Base-by-base conservation (phyloP, 2,888 invertebrate species). In the Idaea aversata region DNA sequence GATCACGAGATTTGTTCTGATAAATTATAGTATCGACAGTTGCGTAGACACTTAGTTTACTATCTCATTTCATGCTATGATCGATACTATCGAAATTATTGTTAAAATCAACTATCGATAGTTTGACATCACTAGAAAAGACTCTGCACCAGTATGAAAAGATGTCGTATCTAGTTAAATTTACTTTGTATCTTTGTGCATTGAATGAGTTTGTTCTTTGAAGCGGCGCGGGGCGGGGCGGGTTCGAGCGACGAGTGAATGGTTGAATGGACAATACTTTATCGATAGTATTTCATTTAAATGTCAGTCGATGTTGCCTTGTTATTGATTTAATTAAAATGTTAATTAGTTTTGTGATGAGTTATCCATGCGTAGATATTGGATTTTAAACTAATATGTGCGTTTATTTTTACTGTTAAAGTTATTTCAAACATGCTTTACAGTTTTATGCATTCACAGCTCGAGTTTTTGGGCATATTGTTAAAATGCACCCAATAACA, bases 111-210 rank as follows among this genome's bases (percentile, higher is more conserved):
- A 67, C 70, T 70, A 62, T 6, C 61, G 60, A 60, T 62, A 69
- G 64, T 66, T 66, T 47, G 47, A 47, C 47, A 47, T 10, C 47
- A 47, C 47, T 47, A 47, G 4, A 0, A 47, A 47, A 47, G 47
- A 10, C 10, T 7, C 3, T 13, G 7, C 47, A 10, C 47, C 47
- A 10, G 47, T 47, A 4, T 47, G 47, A 47, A 47, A 47, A 47
- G 47, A 47, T 68, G 68, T 38, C 67, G 59, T 63, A 65, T 71
- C 70, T 68, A 69, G 71, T 72, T 70, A 69, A 68, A 69, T 69
- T 63, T 69, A 64, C 70, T 70, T 68, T 65, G 65, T 65, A 64
- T 69, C 66, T 66, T 66, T 59, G 61, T 60, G 7, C 57, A 66
- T 63, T 64, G 34, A 69, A 66, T 66, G 58, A 25, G 36, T 59